Conservation (phyloP, 2,113 vertebrate species). For the Asarcornis scutulata region DNA sequence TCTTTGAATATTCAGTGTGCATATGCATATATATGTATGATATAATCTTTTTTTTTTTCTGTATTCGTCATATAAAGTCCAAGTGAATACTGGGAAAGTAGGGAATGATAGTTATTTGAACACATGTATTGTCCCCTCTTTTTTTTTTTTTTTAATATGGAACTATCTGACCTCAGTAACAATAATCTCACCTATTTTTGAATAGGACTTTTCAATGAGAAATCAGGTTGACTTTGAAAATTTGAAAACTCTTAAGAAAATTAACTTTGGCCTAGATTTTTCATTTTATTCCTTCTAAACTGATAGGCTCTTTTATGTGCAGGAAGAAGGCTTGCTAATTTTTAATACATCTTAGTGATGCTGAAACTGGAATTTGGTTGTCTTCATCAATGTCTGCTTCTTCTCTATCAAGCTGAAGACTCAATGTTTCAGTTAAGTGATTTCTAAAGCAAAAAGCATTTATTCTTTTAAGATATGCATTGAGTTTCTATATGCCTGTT, state of each 20-base stretch:
- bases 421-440: not conserved
- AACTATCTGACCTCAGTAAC: not conserved
- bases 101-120: not conserved
- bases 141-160: not conserved
- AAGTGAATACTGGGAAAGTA: not conserved
- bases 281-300: not conserved
- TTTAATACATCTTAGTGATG: not conserved
- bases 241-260: not conserved
- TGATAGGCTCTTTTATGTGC: not conserved
- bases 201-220: not conserved
- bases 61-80: not conserved
- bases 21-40: not conserved
- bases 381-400: not conserved
- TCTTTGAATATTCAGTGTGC: not conserved
- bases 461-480: not conserved
- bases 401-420: not conserved
- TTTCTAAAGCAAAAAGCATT: not conserved
- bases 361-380: not conserved
- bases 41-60: not conserved
- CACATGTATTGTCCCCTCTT: not conserved
- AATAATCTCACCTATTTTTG: not conserved
- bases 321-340: not conserved
- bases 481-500: not conserved
- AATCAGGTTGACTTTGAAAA: not conserved
- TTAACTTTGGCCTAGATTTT: not conserved